These are phyloP conservation scores for Sphaeridia pumilis DNA, from an alignment of 2,888 invertebrate species.

Conservation along the genomic window DNA sequence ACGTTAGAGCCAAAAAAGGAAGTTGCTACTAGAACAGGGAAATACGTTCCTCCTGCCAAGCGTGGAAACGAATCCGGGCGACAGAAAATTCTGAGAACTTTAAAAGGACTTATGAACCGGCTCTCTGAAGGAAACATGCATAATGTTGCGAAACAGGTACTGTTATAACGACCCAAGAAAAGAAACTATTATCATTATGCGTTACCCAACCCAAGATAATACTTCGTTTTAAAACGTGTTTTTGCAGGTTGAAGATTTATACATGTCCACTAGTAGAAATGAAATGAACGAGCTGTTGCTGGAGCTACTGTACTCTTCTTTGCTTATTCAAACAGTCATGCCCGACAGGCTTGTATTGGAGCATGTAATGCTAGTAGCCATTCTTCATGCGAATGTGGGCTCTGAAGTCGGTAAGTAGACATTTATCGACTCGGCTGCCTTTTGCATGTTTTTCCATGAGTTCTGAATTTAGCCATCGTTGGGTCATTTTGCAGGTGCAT, in stretches of 20 bases:
- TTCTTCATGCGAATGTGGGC: slow-evolving; percentile 80
- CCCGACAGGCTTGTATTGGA: slow-evolving; percentile 71
- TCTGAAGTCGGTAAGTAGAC: slow-evolving; percentile 66
- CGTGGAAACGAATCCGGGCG: slow-evolving; percentile 50
- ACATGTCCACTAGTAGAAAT: slow-evolving; percentile 64
- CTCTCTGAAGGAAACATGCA: slow-evolving; percentile 78
- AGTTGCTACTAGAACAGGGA: slow-evolving; percentile 41
- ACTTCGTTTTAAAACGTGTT: slow-evolving; percentile 7
- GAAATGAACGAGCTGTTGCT: slow-evolving; percentile 67
- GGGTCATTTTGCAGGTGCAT: slow-evolving; percentile 50
- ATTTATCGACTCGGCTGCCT: background rate
- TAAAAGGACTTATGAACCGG: slow-evolving; percentile 81
- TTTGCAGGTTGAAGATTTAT: slow-evolving; percentile 62
- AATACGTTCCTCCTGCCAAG: slow-evolving; percentile 74
- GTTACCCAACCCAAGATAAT: too few species aligned
- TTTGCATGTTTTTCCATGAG: background rate
- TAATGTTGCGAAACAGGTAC: slow-evolving; percentile 54
- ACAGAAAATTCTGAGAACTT: slow-evolving; percentile 57
- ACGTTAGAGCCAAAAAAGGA: slow-evolving; percentile 1
- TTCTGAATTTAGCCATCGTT: background rate
- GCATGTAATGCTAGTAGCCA: slow-evolving; percentile 66
- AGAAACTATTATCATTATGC: too few species aligned
- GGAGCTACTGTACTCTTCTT: slow-evolving; percentile 56
- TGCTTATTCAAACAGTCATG: slow-evolving; percentile 50
- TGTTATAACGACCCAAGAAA: background rate